A percentile compares a stretch with the other conserved stretches of the same genome.
These are phyloP conservation scores for Stenotaenia linearis DNA, from an alignment of 2,888 invertebrate genomes.

Conservation along the genomic window DNA sequence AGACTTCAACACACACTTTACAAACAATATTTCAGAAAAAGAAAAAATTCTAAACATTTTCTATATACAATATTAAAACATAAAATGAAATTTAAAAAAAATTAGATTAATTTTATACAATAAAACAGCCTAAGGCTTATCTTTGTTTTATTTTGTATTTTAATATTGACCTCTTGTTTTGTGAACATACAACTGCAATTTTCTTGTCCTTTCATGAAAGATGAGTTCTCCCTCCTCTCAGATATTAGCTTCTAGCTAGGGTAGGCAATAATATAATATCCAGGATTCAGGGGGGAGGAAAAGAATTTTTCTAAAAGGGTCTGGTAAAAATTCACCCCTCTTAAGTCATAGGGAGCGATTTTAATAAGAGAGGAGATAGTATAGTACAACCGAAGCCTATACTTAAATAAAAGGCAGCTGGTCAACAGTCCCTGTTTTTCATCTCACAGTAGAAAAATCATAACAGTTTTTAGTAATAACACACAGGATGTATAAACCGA, in stretches of 20 bases:
- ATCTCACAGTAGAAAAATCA: neutral
- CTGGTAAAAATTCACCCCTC: neutral
- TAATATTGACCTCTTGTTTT: neutral
- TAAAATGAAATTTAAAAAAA: neutral
- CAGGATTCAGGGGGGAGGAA: neutral
- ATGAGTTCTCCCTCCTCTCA: neutral
- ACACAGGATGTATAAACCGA: neutral
- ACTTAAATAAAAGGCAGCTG: neutral
- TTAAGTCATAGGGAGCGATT: neutral
- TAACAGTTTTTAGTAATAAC: neutral
- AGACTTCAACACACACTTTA: neutral
- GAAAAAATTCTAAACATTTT: neutral
- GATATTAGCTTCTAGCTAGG: constrained; percentile 15
- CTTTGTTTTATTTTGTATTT: neutral
- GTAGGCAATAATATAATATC: neutral
- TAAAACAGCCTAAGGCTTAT: too few relatives aligned
- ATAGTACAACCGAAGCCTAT: neutral
- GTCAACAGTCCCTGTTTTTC: neutral
- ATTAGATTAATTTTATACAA: neutral
- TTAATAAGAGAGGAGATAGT: neutral
- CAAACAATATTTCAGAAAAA: neutral
- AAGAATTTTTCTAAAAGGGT: neutral
- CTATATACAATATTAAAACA: neutral
- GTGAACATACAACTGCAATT: neutral
- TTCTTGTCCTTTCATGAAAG: neutral